These are phyloP conservation scores for Hirtodrosophila confusa DNA, from an alignment of 2,888 invertebrate species.

Conservation along the genomic window DNA sequence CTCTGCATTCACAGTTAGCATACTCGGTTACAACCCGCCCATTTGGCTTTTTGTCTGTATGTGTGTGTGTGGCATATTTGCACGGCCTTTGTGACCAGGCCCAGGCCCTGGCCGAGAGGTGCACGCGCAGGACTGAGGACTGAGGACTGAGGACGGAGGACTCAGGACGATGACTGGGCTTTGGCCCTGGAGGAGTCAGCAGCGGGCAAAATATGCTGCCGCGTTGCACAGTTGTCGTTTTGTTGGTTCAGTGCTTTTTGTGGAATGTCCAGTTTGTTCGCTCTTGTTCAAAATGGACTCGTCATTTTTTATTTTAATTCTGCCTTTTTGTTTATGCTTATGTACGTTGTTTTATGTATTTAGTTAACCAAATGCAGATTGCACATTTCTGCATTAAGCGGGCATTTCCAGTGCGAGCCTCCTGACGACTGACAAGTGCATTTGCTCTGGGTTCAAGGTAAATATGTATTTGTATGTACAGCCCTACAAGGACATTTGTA, in stretches of 20 bases:
- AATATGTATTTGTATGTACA: not conserved
- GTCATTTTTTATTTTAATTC: constrained; percentile 45
- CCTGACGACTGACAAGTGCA: constrained; percentile 26
- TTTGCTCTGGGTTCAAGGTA: constrained; percentile 17
- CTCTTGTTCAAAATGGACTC: constrained; percentile 50
- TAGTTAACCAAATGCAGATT: constrained; percentile 69
- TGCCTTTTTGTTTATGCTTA: constrained; percentile 23
- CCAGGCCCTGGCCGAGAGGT: constrained; percentile 34
- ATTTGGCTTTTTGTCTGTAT: constrained; percentile 15
- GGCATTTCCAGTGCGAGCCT: constrained; percentile 34
- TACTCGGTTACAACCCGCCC: constrained; percentile 36
- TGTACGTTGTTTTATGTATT: constrained; percentile 43
- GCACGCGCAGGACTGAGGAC: constrained; percentile 17
- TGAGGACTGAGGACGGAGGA: not conserved
- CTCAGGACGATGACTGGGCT: constrained; percentile 6
- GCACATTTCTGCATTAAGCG: constrained; percentile 58
- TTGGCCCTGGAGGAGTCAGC: constrained; percentile 28
- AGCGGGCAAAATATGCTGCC: no score
- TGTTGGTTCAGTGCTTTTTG: constrained; percentile 57
- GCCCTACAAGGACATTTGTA: no score
- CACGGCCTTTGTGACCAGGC: constrained; percentile 62
- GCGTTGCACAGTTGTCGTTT: constrained; percentile 60
- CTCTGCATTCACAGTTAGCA: constrained; percentile 63
- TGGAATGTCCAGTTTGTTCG: constrained; percentile 72
- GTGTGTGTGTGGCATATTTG: constrained; percentile 53